phyloP scores from a whole-genome alignment of 2,113 vertebrate genomes.

The Strigops habroptila region DNA sequence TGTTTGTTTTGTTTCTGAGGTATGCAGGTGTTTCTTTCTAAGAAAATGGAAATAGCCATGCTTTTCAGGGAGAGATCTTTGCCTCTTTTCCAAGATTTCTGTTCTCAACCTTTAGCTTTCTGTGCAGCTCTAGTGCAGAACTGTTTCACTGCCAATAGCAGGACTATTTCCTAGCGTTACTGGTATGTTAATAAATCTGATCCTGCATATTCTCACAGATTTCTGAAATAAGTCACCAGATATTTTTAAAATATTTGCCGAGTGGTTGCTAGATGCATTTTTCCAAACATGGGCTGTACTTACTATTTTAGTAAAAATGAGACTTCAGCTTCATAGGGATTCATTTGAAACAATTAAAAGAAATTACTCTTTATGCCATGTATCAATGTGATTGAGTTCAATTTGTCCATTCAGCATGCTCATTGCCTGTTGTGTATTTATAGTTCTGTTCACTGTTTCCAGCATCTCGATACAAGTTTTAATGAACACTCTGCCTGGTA shows the following conservation, averaged over 20 bases:
- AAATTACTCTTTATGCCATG: not conserved
- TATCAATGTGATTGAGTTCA: not conserved
- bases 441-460: not conserved
- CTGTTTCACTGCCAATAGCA: not conserved
- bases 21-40: not conserved
- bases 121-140: not conserved
- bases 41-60: not conserved
- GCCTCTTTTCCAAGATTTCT: not conserved
- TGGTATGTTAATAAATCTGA: not conserved
- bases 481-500: not conserved
- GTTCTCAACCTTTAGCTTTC: not conserved
- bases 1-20: not conserved
- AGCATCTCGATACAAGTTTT: not conserved
- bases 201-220: conserved; percentile 6
- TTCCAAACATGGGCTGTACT: not conserved
- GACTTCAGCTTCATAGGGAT: not conserved
- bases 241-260: conserved; percentile 8
- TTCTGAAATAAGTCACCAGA: not conserved
- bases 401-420: not conserved
- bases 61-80: not conserved
- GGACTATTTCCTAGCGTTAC: not conserved
- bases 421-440: not conserved
- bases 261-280: not conserved
- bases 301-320: not conserved
- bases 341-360: not conserved